phyloP scores from a whole-genome alignment of 2,888 invertebrate genomes.

The Patella ulyssiponensis region DNA sequence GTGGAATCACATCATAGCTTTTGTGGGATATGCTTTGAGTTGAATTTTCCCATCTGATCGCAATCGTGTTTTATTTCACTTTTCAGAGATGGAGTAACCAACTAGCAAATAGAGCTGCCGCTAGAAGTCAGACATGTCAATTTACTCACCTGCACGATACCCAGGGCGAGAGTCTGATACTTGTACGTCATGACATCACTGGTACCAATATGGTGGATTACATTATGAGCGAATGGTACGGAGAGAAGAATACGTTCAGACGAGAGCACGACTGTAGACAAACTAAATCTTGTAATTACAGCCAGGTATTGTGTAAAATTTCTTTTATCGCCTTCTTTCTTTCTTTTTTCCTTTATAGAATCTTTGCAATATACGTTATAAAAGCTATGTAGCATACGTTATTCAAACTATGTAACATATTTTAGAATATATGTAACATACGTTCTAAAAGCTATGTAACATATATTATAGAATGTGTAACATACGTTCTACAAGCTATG shows the following conservation, averaged over 20 bases:
- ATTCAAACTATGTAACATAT: too few relatives aligned
- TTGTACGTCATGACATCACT: neutral
- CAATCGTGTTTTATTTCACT: neutral
- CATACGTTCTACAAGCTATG: too few relatives aligned
- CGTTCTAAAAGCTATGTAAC: too few relatives aligned
- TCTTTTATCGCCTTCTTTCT: too few relatives aligned
- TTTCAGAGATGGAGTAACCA: conserved; percentile 21
- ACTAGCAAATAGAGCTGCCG: conserved; percentile 12
- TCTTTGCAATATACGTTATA: too few relatives aligned
- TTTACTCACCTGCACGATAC: conserved; percentile 10
- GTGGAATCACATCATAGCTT: too few relatives aligned
- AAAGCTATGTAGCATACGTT: too few relatives aligned
- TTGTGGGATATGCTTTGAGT: too few relatives aligned
- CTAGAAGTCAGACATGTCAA: conserved; percentile 12
- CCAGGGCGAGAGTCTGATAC: conserved; percentile 19
- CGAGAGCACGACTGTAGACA: conserved; percentile 6
- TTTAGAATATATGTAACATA: too few relatives aligned
- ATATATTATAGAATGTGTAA: too few relatives aligned
- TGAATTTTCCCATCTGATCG: too few relatives aligned
- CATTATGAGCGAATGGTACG: conserved; percentile 19
- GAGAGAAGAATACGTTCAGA: conserved; percentile 12
- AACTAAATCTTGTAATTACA: conserved; percentile 17
- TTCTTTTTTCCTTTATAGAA: too few relatives aligned
- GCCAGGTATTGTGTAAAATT: conserved; percentile 2
- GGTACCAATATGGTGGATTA: conserved; percentile 11